Evolutionary conservation across 2,113 vertebrate genomes (phyloP).

Genomic region (Nyctereutes procyonoides): DNA sequence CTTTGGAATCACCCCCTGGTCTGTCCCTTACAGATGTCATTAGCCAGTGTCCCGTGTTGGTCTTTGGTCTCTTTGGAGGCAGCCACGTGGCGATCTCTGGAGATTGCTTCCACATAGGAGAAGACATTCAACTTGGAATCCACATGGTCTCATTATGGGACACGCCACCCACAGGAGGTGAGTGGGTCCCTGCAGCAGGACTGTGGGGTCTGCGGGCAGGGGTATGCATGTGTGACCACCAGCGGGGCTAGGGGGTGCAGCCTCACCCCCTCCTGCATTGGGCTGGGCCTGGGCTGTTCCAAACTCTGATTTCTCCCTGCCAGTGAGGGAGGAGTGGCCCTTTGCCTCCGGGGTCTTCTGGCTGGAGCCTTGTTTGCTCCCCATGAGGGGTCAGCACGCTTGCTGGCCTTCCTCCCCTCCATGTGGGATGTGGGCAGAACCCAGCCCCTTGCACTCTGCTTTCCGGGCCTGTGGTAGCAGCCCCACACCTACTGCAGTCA

Average conservation of each 20-base stretch:
- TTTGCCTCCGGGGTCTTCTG: neutral
- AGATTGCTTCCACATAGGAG: neutral
- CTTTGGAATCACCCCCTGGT: neutral
- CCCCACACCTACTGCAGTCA: neutral
- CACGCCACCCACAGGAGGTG: no score
- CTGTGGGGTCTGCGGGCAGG: no score
- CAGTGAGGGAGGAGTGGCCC: no score
- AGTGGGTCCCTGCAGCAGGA: neutral
- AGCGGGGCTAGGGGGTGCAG: neutral
- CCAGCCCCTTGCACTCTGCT: no score
- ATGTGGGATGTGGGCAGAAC: accelerated
- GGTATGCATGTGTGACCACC: accelerated
- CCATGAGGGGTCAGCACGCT: neutral
- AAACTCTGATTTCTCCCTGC: neutral
- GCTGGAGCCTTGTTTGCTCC: neutral
- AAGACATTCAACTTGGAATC: neutral
- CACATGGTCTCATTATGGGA: neutral
- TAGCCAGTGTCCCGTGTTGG: neutral
- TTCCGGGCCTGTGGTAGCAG: neutral
- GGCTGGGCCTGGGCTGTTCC: neutral
- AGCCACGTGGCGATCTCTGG: neutral
- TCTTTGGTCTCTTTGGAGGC: neutral
- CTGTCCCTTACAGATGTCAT: neutral
- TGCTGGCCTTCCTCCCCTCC: accelerated
- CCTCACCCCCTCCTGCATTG: neutral